Evolutionary conservation across 2,888 invertebrate genomes (phyloP).

Genomic region (Deroplatys truncata): DNA sequence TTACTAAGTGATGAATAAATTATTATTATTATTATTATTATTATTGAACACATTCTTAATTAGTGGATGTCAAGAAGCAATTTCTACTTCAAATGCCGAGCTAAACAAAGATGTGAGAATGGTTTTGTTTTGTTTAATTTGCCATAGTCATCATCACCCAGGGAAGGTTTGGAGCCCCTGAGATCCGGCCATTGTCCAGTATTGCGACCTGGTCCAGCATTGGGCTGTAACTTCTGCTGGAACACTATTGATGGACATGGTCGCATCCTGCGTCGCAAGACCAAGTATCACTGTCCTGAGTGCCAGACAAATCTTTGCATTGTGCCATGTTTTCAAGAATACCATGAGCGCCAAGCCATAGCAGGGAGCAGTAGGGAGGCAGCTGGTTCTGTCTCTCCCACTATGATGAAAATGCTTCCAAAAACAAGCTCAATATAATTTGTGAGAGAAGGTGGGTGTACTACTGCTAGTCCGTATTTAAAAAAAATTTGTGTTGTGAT

Average conservation of each 20-base stretch:
- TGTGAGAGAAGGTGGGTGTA: background rate
- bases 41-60: too few species aligned
- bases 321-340: conserved; percentile 85
- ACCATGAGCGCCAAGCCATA: conserved; percentile 61
- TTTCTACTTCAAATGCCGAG: too few species aligned
- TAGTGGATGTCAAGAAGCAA: too few species aligned
- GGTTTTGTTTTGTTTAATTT: too few species aligned
- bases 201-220: conserved; percentile 74
- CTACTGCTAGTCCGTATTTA: background rate
- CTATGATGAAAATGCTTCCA: conserved; percentile 43
- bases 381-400: conserved; percentile 40
- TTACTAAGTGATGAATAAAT: too few species aligned
- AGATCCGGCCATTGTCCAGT: conserved; percentile 77
- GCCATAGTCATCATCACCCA: conserved; percentile 35
- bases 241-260: conserved; percentile 82
- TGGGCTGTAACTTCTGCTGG: conserved; percentile 89
- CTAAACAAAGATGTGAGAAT: too few species aligned
- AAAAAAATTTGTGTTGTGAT: background rate
- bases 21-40: too few species aligned
- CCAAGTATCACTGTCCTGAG: conserved; percentile 86
- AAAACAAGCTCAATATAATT: conserved; percentile 47
- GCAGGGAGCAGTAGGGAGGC: conserved; percentile 37
- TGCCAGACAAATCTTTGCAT: conserved; percentile 86
- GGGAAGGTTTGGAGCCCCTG: conserved; percentile 18
- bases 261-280: conserved; percentile 76